These are phyloP conservation scores for Panagrolaimus sp. DNA, from an alignment of 1,140 invertebrate genomes.

Conservation along the genomic window DNA sequence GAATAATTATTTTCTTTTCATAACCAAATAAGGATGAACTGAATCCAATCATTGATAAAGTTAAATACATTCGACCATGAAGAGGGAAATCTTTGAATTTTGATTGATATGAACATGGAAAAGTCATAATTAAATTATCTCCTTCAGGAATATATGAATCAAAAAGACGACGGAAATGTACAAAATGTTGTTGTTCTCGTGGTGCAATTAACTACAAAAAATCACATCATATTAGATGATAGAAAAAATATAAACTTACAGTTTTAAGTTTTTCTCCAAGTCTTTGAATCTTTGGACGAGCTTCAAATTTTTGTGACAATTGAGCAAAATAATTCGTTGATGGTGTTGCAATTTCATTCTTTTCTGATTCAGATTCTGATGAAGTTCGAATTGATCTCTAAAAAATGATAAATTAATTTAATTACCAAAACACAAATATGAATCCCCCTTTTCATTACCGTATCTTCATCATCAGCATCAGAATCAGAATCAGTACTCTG, in stretches of 20 bases:
- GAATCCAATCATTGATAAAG: conserved; percentile 12
- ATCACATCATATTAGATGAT: not conserved
- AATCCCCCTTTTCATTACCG: no score
- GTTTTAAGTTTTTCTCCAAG: conserved; percentile 12
- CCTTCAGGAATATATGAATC: not conserved
- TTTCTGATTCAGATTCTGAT: no score
- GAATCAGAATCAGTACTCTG: no score
- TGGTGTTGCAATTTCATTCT: not conserved
- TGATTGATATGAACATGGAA: not conserved
- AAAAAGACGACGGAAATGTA: conserved; percentile 5
- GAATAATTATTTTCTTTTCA: conserved; percentile 2
- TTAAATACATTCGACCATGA: conserved; percentile 12
- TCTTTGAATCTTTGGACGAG: conserved; percentile 8
- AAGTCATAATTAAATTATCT: conserved; percentile 2
- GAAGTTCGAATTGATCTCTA: no score
- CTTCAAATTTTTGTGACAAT: conserved; percentile 14
- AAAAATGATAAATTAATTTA: no score
- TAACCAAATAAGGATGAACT: not conserved
- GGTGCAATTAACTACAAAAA: conserved; percentile 1
- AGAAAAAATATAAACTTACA: not conserved
- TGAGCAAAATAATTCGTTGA: not conserved
- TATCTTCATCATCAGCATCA: no score
- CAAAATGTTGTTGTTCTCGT: not conserved
- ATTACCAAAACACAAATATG: no score
- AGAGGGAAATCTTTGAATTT: not conserved